Base-by-base conservation (phyloP, 2,113 vertebrate genomes). In the Felis catus region DNA sequence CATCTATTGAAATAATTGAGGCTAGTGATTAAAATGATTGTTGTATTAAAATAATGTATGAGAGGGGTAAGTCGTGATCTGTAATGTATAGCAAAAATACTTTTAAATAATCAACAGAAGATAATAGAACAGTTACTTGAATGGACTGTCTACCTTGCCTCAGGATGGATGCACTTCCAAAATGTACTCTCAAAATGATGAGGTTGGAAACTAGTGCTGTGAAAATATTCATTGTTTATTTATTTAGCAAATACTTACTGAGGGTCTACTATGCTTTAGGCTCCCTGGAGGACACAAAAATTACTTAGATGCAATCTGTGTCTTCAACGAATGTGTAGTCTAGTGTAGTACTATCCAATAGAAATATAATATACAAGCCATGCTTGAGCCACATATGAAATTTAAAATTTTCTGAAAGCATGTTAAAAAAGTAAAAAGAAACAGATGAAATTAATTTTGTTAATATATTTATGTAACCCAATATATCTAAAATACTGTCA, bases 1-100 rank as follows among this genome's bases (percentile, higher is more conserved):
- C 70, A 89, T 48, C n/a, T 95, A 33, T 83, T 96, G 82, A 91
- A 83, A 70, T 91, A 91, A 91, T 91, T 71, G 65, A 78, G 39
- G 27, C 27, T 84, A 76, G 74, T 85, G 87, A 95, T 95, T 95
- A 74, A 80, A 84, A 81, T 73, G 39, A 66, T 80, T 16, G 10
- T 51, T 95, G 45, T 89, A 81, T 74, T 95, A 39, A 45, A n/a
- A 19, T 76, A 11, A 92, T 23, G 11, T 76, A 82, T 85, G 48
- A 5, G n/a, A 65, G 51, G 68, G 81, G 12, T 81, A 92, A 94
- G 79, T 82, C 10, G 13, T 92, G n/a, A 70, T 89, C 55, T 82
- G 6, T 86, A 36, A 89, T 79, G 16, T 63, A 45, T 74, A 19
- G 25, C 23, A 10, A 95, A 95, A 85, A 25, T 80, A 61, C 36